Base-by-base conservation (phyloP, 2,797 vertebrate genomes). In the Echeneis naucrates region DNA sequence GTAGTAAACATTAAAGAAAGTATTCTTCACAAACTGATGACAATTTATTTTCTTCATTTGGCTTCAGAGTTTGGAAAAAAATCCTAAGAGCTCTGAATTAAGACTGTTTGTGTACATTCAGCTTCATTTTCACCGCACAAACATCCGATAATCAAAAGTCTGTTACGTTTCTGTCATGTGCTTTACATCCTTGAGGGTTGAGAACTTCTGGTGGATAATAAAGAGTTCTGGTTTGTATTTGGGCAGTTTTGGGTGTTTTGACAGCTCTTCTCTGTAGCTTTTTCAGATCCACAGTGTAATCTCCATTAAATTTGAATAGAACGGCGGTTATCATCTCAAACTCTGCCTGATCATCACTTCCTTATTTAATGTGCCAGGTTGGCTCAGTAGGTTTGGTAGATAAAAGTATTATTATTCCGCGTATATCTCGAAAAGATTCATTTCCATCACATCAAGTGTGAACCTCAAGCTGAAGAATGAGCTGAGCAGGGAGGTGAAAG, bases 261-360 rank as follows among this genome's bases (percentile, higher is more conserved):
- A 38, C 5, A 35, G 47, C 45, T 23, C 47, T 23, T 23, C 21
- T 47, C 9, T 47, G 5, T 23, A n/a, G 16, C 14, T 26, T 13
- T n/a, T 17, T 44, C 17, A 14, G 2, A 37, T 42, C 32, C 13
- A 17, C 58, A 48, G 1, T 44, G 17, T 27, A 32, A 35, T 57
- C 27, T 32, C 37, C 12, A 24, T 58, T 44, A 68, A 33, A 75
- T 56, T 48, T 65, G 62, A 58, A 33, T 47, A 48, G 26, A 61
- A 40, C 5, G 4, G 24, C 37, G 54, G 40, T 21, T 23, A 47
- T 47, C 27, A 61, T n/a, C 32, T 61, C 16, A 48, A 3, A 10
- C 17, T 57, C n/a, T 52, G 48, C 12, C 30, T 35, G 19, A n/a
- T 55, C 73, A 14, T 50, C 53, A 26, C 62, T 45, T 62, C 55